Evolutionary conservation across 2,797 vertebrate species (phyloP).

Genomic region (Amphiprion clarkii): DNA sequence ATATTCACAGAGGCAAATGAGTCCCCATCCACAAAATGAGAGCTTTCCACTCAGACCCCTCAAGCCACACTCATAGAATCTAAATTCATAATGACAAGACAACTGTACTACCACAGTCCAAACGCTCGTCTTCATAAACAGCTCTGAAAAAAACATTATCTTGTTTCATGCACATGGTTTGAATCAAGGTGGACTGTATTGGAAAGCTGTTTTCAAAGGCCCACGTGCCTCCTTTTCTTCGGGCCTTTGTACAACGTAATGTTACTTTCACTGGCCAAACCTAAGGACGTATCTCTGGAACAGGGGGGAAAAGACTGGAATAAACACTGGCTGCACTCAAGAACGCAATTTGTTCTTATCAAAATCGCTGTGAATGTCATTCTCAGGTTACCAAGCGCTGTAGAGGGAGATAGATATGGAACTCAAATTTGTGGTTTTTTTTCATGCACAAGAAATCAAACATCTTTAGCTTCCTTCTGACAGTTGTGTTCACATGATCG

Average conservation of each 20-base stretch:
- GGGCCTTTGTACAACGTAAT: slow-evolving; percentile 35
- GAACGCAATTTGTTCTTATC: slow-evolving; percentile 55
- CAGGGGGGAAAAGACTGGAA: slow-evolving; percentile 31
- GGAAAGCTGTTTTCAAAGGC: slow-evolving; percentile 57
- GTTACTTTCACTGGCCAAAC: slow-evolving; percentile 43
- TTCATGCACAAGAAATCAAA: slow-evolving; percentile 47
- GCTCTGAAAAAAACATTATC: slow-evolving; percentile 52
- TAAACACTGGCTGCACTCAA: slow-evolving; percentile 34
- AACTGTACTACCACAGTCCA: slow-evolving; percentile 42
- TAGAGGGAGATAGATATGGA: slow-evolving; percentile 16
- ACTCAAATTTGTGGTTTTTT: slow-evolving; percentile 4
- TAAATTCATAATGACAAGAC: slow-evolving; percentile 63
- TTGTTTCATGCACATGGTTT: slow-evolving; percentile 63
- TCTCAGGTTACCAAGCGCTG: slow-evolving; percentile 49
- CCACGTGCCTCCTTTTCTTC: slow-evolving; percentile 31
- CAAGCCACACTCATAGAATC: slow-evolving; percentile 32
- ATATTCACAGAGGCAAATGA: slow-evolving; percentile 46
- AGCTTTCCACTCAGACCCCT: slow-evolving; percentile 39
- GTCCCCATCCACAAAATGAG: slow-evolving; percentile 29
- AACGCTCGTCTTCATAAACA: slow-evolving; percentile 39
- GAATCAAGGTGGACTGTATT: slow-evolving; percentile 58
- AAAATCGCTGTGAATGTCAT: slow-evolving; percentile 30
- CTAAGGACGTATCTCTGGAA: slow-evolving; percentile 35
- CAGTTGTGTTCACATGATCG: slow-evolving; percentile 54
- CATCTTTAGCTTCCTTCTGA: slow-evolving; percentile 30